These are phyloP conservation scores for Epinotia demarniana DNA, from an alignment of 2,888 invertebrate species.

Conservation along the genomic window DNA sequence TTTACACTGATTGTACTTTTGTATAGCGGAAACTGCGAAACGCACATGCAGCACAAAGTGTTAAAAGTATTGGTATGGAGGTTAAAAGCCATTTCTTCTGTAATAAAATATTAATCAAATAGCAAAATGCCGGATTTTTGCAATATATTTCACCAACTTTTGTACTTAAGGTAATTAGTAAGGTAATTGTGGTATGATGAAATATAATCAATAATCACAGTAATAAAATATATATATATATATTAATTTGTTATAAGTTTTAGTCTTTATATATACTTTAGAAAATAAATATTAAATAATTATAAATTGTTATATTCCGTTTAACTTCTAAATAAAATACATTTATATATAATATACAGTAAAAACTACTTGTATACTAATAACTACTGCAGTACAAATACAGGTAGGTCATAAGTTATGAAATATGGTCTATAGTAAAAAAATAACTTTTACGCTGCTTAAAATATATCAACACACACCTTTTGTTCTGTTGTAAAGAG, in stretches of 20 bases:
- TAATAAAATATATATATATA: constrained; percentile 12
- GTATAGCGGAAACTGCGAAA: constrained; percentile 56
- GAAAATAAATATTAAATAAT: no score
- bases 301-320: constrained; percentile 1
- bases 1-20: constrained; percentile 70
- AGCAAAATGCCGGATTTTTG: background rate
- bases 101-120: background rate
- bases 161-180: background rate
- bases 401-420: constrained; percentile 38
- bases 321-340: background rate
- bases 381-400: constrained; percentile 41
- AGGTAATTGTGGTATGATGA: background rate
- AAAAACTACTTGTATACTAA: constrained; percentile 18
- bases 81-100: constrained; percentile 14
- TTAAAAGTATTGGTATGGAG: constrained; percentile 19
- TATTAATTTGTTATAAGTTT: no score
- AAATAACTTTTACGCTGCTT: constrained; percentile 5
- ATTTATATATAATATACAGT: constrained; percentile 22
- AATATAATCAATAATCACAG: background rate
- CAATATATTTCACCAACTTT: background rate
- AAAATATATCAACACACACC: background rate
- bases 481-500: background rate
- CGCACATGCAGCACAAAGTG: constrained; percentile 69
- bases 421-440: constrained; percentile 11
- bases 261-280: no score